Evolutionary conservation across 2,113 vertebrate genomes (phyloP), one percentile per base, ranked within the genome.

Genomic region (Hipposideros armiger): DNA sequence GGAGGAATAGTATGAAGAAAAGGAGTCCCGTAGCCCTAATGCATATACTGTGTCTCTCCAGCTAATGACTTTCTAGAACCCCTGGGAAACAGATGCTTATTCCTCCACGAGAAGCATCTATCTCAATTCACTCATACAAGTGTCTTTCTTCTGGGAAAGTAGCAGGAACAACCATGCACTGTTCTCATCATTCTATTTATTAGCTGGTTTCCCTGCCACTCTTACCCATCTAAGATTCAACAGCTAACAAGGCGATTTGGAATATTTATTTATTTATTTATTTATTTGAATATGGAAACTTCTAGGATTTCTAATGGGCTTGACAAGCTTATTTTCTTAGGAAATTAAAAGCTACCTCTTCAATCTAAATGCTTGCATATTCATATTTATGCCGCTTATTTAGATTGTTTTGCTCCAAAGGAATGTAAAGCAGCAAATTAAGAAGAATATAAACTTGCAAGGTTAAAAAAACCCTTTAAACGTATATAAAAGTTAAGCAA

Each of bases 331-430:
- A 70, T 60, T 70, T 47, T 54, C n/a, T 64, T 40, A 56, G 56
- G 47, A 89, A 82, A 90, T 60, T 69, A 69, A 69, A 84, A 84
- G 17, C 62, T 90, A 56, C 36, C 5, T 20, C 40, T 84, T 76
- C 60, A 50, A 17, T 11, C 28, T 86, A 78, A 26, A 85, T n/a
- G 22, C 28, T 45, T 28, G 5, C 16, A 52, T 54, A 45, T 56
- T 30, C n/a, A 81, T 73, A 94, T 82, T 66, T 89, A 40, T 54
- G 28, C 28, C 64, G 47, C 30, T 92, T 86, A 87, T 45, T 84
- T 69, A 58, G 15, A 86, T 14, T 86, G 13, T 62, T n/a, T 66
- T 69, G 7, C n/a, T 89, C 67, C 58, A 66, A 83, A 89, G 11
- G 3, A 13, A 87, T 7, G 32, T 80, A 80, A 87, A 80, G 66